These are phyloP conservation scores for Phoronis australis DNA, from an alignment of 2,888 invertebrate genomes.

Conservation along the genomic window DNA sequence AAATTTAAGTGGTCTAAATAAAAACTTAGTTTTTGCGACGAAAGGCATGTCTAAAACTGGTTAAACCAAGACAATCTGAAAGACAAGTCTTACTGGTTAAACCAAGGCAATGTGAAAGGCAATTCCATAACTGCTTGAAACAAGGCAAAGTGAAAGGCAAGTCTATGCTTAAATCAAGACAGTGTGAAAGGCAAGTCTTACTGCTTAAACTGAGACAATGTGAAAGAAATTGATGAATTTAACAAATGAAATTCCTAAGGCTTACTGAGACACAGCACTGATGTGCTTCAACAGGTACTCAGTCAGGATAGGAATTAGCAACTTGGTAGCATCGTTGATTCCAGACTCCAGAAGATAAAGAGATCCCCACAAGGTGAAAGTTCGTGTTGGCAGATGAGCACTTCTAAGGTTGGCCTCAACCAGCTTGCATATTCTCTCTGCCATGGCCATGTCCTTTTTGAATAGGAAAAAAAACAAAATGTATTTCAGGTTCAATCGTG, in stretches of 20 bases:
- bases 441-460: conserved; percentile 56
- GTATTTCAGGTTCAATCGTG: no score
- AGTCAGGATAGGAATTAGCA: conserved; percentile 44
- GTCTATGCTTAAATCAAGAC: no score
- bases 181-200: neutral
- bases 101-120: neutral
- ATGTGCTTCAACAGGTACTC: conserved; percentile 52
- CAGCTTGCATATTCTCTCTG: conserved; percentile 62
- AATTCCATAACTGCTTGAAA: neutral
- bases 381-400: conserved; percentile 61
- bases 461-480: conserved; percentile 13
- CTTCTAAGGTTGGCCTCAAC: conserved; percentile 62
- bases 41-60: no score
- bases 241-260: neutral
- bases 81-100: neutral
- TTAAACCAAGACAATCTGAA: no score
- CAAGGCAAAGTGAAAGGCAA: neutral
- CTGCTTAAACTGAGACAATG: neutral
- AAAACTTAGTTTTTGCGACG: no score
- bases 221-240: neutral
- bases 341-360: conserved; percentile 63
- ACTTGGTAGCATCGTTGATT: conserved; percentile 39
- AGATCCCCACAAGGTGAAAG: conserved; percentile 64
- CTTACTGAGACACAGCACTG: conserved; percentile 43
- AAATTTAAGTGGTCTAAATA: no score